phyloP scores from a whole-genome alignment of 2,888 invertebrate species.

The Cyaniris semiargus region DNA sequence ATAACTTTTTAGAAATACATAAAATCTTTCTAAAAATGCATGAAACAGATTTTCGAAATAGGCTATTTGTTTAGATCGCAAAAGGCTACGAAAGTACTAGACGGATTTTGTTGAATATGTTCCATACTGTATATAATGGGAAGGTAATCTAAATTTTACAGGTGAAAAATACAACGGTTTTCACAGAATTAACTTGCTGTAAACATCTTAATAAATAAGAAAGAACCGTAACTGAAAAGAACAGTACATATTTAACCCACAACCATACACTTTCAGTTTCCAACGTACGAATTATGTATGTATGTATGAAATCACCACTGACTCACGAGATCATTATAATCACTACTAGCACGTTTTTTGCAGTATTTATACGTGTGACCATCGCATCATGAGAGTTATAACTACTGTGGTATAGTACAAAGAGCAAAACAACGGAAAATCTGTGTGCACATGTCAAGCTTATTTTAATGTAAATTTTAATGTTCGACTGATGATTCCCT shows the following conservation, averaged over 20 bases:
- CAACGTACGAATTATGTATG: conserved; percentile 23
- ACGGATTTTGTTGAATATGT: too few relatives aligned
- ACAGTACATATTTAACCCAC: not conserved
- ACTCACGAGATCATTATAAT: conserved; percentile 25
- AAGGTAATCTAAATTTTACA: too few relatives aligned
- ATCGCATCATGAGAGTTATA: not conserved
- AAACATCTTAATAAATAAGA: not conserved
- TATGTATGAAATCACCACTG: conserved; percentile 8
- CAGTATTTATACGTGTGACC: conserved; percentile 4
- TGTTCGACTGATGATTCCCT: too few relatives aligned
- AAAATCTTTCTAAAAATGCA: too few relatives aligned
- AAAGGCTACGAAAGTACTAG: too few relatives aligned
- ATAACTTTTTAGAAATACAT: too few relatives aligned
- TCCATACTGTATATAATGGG: too few relatives aligned
- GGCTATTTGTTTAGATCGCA: too few relatives aligned
- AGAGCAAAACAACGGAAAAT: not conserved
- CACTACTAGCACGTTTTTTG: not conserved
- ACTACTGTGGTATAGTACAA: not conserved
- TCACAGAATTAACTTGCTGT: too few relatives aligned
- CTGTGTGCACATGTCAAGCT: not conserved
- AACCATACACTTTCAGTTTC: conserved; percentile 28
- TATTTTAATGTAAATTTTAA: too few relatives aligned
- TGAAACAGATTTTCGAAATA: too few relatives aligned
- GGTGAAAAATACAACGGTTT: too few relatives aligned
- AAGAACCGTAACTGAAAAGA: not conserved